These are phyloP conservation scores for Agrochola litura DNA, from an alignment of 2,888 invertebrate genomes.

Conservation along the genomic window DNA sequence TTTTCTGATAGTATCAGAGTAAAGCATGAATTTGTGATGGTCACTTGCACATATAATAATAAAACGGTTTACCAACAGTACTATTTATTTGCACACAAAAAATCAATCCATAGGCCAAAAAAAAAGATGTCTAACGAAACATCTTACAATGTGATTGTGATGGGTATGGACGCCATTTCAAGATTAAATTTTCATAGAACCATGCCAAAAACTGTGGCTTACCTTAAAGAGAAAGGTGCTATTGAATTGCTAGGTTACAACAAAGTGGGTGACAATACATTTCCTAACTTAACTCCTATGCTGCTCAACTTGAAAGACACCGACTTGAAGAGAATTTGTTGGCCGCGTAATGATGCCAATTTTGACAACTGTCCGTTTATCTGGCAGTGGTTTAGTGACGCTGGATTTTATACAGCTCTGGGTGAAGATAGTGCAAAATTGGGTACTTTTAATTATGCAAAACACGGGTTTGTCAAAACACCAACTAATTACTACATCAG, in stretches of 20 bases:
- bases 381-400: slow-evolving; percentile 94
- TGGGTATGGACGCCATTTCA: slow-evolving; percentile 97
- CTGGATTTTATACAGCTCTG: slow-evolving; percentile 94
- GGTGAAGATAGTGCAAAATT: slow-evolving; percentile 96
- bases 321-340: slow-evolving; percentile 92
- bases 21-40: slow-evolving; percentile 92
- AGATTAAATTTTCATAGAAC: slow-evolving; percentile 96
- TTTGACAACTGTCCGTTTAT: slow-evolving; percentile 96
- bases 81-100: slow-evolving; percentile 91
- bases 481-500: slow-evolving; percentile 97
- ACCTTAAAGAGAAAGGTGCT: slow-evolving; percentile 91
- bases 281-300: slow-evolving; percentile 96
- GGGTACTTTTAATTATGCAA: slow-evolving; percentile 95
- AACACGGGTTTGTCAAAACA: slow-evolving; percentile 93
- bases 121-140: slow-evolving; percentile 68
- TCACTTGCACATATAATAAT: slow-evolving; percentile 90
- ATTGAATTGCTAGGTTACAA: slow-evolving; percentile 97
- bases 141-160: slow-evolving; percentile 92
- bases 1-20: slow-evolving; percentile 86
- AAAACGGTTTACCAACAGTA: slow-evolving; percentile 92
- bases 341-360: slow-evolving; percentile 89
- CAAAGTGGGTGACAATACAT: slow-evolving; percentile 98
- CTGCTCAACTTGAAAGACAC: slow-evolving; percentile 93
- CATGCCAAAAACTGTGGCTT: slow-evolving; percentile 93
- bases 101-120: slow-evolving; percentile 70